phyloP scores from a whole-genome alignment of 2,888 invertebrate species.

The Autographa pulchrina region DNA sequence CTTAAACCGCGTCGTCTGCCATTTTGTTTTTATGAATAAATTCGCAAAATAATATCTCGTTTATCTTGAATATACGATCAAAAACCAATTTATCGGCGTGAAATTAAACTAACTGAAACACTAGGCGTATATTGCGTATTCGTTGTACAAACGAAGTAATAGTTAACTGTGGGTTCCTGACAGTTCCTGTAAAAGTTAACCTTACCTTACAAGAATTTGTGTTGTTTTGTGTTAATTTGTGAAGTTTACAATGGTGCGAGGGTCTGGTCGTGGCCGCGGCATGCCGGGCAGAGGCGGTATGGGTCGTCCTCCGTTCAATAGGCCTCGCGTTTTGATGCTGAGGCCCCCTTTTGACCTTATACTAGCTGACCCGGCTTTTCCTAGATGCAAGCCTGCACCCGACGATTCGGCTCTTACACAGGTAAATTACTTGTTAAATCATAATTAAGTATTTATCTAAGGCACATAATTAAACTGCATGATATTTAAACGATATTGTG shows the following conservation, averaged over 20 bases:
- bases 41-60: neutral
- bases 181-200: slow-evolving; percentile 29
- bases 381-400: slow-evolving; percentile 93
- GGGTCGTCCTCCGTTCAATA: slow-evolving; percentile 84
- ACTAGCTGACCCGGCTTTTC: slow-evolving; percentile 96
- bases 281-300: slow-evolving; percentile 91
- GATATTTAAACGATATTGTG: no score
- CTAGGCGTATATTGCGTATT: neutral
- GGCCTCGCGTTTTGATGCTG: slow-evolving; percentile 82
- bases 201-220: slow-evolving; percentile 39
- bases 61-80: neutral
- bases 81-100: neutral
- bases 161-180: neutral
- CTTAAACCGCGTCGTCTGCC: slow-evolving; percentile 50
- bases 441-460: neutral
- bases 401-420: slow-evolving; percentile 96
- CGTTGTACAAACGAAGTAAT: neutral
- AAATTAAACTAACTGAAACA: neutral
- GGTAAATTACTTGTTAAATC: slow-evolving; percentile 77
- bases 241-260: slow-evolving; percentile 91
- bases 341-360: slow-evolving; percentile 96
- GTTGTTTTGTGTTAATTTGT: neutral
- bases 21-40: slow-evolving; percentile 24
- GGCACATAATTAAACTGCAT: no score
- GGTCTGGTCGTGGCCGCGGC: slow-evolving; percentile 91